A percentile compares a stretch with the other conserved stretches of the same genome.
Evolutionary conservation across 2,888 invertebrate genomes (phyloP).

Genomic region (Volucella bombylans): DNA sequence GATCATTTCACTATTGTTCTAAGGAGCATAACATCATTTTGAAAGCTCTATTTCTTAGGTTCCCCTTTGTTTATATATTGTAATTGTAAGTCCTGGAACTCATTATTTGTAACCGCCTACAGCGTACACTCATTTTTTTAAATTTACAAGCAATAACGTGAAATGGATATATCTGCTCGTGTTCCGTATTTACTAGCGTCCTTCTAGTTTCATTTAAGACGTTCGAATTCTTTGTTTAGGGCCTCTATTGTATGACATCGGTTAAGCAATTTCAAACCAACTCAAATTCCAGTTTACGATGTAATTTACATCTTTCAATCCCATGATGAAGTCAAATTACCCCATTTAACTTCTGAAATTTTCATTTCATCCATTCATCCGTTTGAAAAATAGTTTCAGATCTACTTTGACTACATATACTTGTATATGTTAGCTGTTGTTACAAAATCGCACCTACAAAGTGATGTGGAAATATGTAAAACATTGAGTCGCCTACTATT

Average conservation of each 20-base stretch:
- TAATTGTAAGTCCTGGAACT: too few species aligned
- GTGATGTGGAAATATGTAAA: slow-evolving; percentile 11
- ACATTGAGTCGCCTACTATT: slow-evolving; percentile 30
- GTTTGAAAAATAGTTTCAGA: slow-evolving; percentile 66
- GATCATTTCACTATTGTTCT: too few species aligned
- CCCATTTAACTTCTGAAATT: slow-evolving; percentile 71
- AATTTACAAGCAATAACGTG: slow-evolving; percentile 27
- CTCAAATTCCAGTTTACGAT: slow-evolving; percentile 63
- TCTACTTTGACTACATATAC: slow-evolving; percentile 13
- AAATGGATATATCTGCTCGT: slow-evolving; percentile 37
- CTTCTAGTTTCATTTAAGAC: slow-evolving; percentile 19
- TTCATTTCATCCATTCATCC: slow-evolving; percentile 67
- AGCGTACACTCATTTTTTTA: background rate
- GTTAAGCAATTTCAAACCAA: slow-evolving; percentile 57
- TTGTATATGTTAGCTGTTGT: slow-evolving; percentile 5
- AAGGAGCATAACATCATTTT: too few species aligned
- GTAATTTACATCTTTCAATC: slow-evolving; percentile 73
- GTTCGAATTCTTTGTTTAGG: slow-evolving; percentile 11
- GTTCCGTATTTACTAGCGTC: background rate
- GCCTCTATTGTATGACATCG: slow-evolving; percentile 29
- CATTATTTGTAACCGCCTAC: too few species aligned
- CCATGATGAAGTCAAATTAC: slow-evolving; percentile 68
- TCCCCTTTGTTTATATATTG: too few species aligned
- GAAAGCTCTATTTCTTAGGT: too few species aligned
- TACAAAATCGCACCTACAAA: slow-evolving; percentile 40